Conservation (phyloP, 1,140 invertebrate species). For the Kradibia gibbosae region DNA sequence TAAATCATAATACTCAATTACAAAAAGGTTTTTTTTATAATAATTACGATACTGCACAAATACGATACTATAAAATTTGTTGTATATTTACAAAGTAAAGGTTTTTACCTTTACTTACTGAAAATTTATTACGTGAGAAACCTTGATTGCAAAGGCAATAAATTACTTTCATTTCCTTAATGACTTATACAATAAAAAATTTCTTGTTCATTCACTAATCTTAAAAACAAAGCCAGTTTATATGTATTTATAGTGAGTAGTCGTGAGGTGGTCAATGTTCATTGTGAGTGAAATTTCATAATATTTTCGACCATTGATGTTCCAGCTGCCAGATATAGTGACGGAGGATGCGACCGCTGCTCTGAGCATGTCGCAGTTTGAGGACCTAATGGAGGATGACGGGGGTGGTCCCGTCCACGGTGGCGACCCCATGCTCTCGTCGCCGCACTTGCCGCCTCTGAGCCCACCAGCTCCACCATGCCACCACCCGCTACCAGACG, state of each 20-base stretch:
- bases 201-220: too few relatives aligned
- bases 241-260: too few relatives aligned
- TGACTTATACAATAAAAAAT: too few relatives aligned
- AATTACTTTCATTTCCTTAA: too few relatives aligned
- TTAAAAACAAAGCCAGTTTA: too few relatives aligned
- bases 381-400: constrained; percentile 89
- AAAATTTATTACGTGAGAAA: too few relatives aligned
- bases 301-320: constrained; percentile 22
- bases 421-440: constrained; percentile 80
- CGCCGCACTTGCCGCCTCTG: constrained; percentile 71
- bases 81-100: neutral
- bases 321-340: constrained; percentile 75
- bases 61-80: neutral
- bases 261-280: too few relatives aligned
- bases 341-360: constrained; percentile 72
- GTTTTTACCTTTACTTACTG: too few relatives aligned
- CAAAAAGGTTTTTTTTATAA: too few relatives aligned
- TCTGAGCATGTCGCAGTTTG: constrained; percentile 80
- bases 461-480: constrained; percentile 65
- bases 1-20: too few relatives aligned
- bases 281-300: constrained; percentile 8
- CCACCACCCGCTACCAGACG: constrained; percentile 67
- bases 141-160: too few relatives aligned
- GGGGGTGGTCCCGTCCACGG: constrained; percentile 77
- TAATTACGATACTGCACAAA: too few relatives aligned